Evolutionary conservation across 2,797 vertebrate genomes (phyloP).

Genomic region (Rallus crepitans): DNA sequence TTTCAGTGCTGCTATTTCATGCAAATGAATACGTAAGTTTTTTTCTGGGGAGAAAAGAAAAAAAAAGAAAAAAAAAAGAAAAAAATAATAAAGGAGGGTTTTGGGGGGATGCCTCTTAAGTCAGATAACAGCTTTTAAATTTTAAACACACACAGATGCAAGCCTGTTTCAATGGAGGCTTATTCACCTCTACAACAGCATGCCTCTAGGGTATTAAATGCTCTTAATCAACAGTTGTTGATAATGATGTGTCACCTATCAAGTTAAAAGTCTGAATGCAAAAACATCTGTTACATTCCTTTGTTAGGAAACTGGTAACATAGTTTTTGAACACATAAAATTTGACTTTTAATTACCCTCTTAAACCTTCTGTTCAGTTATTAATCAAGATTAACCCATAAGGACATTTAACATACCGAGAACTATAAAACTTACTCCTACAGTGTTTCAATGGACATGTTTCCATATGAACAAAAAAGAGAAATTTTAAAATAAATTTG

Average conservation of each 20-base stretch:
- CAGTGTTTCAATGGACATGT: not conserved
- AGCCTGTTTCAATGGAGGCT: conserved; percentile 25
- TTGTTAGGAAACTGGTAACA: conserved; percentile 42
- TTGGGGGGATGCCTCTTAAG: not conserved
- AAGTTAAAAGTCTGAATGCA: conserved; percentile 55
- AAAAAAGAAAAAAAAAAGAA: not conserved
- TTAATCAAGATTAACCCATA: conserved; percentile 8
- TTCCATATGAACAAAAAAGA: not conserved
- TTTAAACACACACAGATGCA: conserved; percentile 12
- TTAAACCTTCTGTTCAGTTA: conserved; percentile 29
- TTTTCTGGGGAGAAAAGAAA: not conserved
- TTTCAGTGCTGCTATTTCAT: not conserved
- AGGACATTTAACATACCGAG: not conserved
- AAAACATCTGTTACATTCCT: conserved; percentile 61
- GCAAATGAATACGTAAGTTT: not conserved
- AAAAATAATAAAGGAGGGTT: too few relatives aligned
- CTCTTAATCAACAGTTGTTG: conserved; percentile 59
- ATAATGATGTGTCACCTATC: conserved; percentile 62
- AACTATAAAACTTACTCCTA: not conserved
- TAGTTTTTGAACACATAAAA: conserved; percentile 31
- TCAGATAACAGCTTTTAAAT: conserved; percentile 16
- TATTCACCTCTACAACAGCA: not conserved
- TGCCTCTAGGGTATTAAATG: conserved; percentile 20
- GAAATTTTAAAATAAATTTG: not conserved
- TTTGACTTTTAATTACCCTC: conserved; percentile 63